phyloP scores from a whole-genome alignment of 2,113 vertebrate genomes.

The Rynchops niger region DNA sequence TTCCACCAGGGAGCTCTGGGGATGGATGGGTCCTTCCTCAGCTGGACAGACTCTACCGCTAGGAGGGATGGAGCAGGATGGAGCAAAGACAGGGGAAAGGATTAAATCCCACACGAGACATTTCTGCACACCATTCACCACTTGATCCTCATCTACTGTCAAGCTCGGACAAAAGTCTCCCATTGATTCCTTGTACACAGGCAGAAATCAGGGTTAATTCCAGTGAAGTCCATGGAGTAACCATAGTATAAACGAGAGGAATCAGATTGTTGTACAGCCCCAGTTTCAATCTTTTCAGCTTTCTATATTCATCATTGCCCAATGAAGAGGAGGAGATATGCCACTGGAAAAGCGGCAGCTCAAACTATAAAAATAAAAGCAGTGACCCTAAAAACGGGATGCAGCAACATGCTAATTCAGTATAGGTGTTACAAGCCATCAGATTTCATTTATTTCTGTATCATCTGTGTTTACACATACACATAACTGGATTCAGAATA shows the following conservation, averaged over 20 bases:
- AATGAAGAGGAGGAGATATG: background rate
- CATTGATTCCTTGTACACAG: background rate
- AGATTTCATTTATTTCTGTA: background rate
- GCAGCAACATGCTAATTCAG: background rate
- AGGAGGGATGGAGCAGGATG: background rate
- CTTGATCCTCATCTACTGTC: background rate
- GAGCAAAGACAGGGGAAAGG: background rate
- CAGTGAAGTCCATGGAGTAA: background rate
- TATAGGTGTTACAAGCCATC: background rate
- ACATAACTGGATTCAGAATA: background rate
- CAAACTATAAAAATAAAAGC: background rate
- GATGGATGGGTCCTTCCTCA: background rate
- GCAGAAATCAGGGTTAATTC: slow-evolving; percentile 30
- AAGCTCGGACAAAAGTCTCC: background rate
- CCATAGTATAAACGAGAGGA: background rate
- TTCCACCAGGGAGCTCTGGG: background rate
- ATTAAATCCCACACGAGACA: background rate
- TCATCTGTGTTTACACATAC: background rate
- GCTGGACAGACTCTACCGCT: background rate
- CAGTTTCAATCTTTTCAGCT: background rate
- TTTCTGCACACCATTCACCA: background rate
- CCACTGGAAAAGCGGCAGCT: background rate
- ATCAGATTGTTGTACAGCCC: background rate
- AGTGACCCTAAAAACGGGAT: background rate
- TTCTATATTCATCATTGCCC: background rate